These are phyloP conservation scores for Drosophila birchii DNA, from an alignment of 2,888 invertebrate genomes.

Conservation along the genomic window DNA sequence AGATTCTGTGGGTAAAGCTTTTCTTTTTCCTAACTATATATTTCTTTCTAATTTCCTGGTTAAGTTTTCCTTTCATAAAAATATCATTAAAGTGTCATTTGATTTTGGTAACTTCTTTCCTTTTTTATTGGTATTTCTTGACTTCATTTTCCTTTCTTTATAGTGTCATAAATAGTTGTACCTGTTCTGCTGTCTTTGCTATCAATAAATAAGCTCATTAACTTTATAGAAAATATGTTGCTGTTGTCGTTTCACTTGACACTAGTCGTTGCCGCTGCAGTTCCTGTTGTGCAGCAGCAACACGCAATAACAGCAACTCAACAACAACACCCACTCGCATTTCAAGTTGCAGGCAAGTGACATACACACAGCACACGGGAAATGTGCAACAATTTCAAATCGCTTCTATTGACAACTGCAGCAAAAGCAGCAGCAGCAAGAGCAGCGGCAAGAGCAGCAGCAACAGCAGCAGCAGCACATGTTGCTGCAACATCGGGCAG, in stretches of 20 bases:
- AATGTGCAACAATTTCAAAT: constrained; percentile 73
- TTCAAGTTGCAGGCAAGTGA: constrained; percentile 20
- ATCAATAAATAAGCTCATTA: constrained; percentile 71
- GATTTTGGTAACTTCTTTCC: background rate
- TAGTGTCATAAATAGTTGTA: constrained; percentile 22
- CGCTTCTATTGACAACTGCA: constrained; percentile 60
- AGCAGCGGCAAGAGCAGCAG: constrained; percentile 51
- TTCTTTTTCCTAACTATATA: constrained; percentile 18
- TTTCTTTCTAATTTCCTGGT: constrained; percentile 1
- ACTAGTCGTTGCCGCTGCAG: constrained; percentile 66
- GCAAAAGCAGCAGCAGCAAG: constrained; percentile 26
- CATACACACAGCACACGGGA: constrained; percentile 32
- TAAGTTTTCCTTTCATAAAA: background rate
- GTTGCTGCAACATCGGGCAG: constrained; percentile 58
- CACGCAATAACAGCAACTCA: constrained; percentile 42
- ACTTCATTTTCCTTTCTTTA: background rate
- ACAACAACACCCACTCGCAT: constrained; percentile 45
- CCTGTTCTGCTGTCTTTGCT: constrained; percentile 40
- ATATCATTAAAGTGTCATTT: background rate
- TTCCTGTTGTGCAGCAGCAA: constrained; percentile 55
- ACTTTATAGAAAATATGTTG: constrained; percentile 56
- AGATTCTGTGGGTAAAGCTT: constrained; percentile 14
- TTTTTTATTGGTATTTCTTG: background rate
- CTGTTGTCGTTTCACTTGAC: constrained; percentile 67
- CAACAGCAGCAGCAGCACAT: constrained; percentile 50